Conservation (phyloP, 2,113 vertebrate genomes). For the Oryctolagus cuniculus region DNA sequence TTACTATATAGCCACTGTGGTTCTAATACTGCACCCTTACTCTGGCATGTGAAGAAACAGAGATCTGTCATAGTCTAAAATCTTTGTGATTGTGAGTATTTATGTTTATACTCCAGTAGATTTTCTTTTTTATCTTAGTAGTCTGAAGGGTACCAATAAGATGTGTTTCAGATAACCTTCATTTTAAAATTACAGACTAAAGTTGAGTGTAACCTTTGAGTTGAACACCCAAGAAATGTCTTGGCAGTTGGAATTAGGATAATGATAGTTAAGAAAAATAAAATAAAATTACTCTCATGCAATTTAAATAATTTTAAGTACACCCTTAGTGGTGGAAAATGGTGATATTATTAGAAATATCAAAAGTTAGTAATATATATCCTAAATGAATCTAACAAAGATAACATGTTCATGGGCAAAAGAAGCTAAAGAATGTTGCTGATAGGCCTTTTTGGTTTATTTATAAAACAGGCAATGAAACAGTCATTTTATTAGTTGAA, state of each 20-base stretch:
- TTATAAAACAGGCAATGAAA: conserved; percentile 61
- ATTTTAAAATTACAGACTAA: conserved; percentile 25
- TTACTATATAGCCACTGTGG: neutral
- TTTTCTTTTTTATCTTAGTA: neutral
- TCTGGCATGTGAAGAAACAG: neutral
- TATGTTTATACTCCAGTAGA: neutral
- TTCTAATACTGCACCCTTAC: neutral
- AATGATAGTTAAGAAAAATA: neutral
- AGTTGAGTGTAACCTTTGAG: neutral
- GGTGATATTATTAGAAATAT: neutral
- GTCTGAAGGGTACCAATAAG: neutral
- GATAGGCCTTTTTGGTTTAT: conserved; percentile 1
- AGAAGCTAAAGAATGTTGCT: neutral
- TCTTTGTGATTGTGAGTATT: neutral
- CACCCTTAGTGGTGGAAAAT: neutral
- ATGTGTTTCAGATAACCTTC: neutral
- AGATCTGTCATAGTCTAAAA: neutral
- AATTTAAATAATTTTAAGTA: neutral
- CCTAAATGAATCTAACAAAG: neutral
- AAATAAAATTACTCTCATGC: neutral
- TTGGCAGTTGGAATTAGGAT: neutral
- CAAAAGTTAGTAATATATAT: neutral
- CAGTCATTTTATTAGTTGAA: conserved; percentile 45
- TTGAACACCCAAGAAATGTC: neutral
- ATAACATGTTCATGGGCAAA: neutral